Base-by-base conservation (phyloP, 2,113 vertebrate species). In the Aviceda subcristata region DNA sequence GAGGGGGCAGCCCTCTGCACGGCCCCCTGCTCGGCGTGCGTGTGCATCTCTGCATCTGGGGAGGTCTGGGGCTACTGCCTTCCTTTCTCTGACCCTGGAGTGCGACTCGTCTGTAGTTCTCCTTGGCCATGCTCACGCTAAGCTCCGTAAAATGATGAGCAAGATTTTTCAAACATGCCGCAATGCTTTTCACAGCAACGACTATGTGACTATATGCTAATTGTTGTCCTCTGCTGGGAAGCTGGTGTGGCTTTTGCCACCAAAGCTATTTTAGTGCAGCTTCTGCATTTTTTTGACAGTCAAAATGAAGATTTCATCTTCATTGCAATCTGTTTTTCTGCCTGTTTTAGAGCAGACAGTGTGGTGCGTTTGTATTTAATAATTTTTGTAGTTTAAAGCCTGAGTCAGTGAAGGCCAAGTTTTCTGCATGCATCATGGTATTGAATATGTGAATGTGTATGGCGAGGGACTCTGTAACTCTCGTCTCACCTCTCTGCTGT, bases 201-300 rank as follows among this genome's bases (percentile, higher is more conserved):
- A 6, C 84, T 59, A 5, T 50, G 59, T 89, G 84, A 81, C 80
- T 96, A 5, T 92, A 71, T 97, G 71, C 93, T 94, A 97, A 90
- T 91, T 73, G 57, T 69, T 91, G 73, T 92, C 96, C 92, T 96
- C 93, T 90, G 73, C 72, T 94, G 95, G 74, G 73, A 72, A 84
- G 71, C 88, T 88, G 63, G 32, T 88, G 41, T 87, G 91, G 90
- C 88, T 96, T 98, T 97, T 98, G 78, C 86, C 94, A 94, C 87
- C 75, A 73, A 92, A 97, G 63, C 90, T 94, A 55, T 95, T 97
- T 97, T 91, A 96, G 55, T 96, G 63, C 76, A 74, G 53, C 90
- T 69, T 76, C 87, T 95, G 94, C 94, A 71, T 63, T 92, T 93
- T 94, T 97, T 97, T 96, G 96, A 94, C 81, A 86, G 63, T 86